Evolutionary conservation across 64 coral and sea anemone genomes (phyloP).

Genomic region (Actinia equina): DNA sequence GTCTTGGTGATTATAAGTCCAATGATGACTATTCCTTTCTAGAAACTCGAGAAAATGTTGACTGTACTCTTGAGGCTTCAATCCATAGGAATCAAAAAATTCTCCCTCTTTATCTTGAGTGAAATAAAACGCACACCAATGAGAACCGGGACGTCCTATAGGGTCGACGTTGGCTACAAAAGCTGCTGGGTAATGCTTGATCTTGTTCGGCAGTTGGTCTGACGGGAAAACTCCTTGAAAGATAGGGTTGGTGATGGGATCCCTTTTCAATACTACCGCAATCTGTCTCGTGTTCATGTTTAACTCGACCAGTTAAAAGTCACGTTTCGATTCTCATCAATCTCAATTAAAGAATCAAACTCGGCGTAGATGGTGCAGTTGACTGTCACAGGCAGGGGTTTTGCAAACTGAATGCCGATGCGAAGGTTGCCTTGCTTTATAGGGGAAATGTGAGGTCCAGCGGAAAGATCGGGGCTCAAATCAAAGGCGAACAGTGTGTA

Average conservation of each 20-base stretch:
- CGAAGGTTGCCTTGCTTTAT: conserved; percentile 47
- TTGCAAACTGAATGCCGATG: conserved; percentile 23
- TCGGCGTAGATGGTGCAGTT: conserved; percentile 42
- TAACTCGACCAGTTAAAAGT: conserved; percentile 18
- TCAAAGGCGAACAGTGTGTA: conserved; percentile 9
- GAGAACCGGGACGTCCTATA: conserved; percentile 20
- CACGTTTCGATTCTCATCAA: conserved; percentile 21
- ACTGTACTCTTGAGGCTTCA: not conserved
- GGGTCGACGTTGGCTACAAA: conserved; percentile 43
- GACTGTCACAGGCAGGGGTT: not conserved
- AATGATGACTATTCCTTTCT: not conserved
- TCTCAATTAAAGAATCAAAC: conserved; percentile 18
- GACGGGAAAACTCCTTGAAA: conserved; percentile 32
- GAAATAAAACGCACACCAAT: conserved; percentile 31
- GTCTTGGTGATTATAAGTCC: conserved; percentile 6
- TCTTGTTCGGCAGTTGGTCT: conserved; percentile 33
- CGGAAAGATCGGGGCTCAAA: not conserved
- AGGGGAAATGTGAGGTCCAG: not conserved
- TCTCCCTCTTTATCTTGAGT: conserved; percentile 20
- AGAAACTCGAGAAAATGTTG: not conserved
- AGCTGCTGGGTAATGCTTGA: conserved; percentile 36
- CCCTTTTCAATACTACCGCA: conserved; percentile 8
- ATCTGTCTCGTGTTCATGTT: conserved; percentile 19
- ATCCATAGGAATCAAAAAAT: conserved; percentile 31
- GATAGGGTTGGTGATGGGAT: not conserved